Percentiles rank a stretch among this genome's conserved stretches.
These are phyloP conservation scores for Diabrotica undecimpunctata DNA, from an alignment of 1,140 invertebrate species.

Conservation along the genomic window DNA sequence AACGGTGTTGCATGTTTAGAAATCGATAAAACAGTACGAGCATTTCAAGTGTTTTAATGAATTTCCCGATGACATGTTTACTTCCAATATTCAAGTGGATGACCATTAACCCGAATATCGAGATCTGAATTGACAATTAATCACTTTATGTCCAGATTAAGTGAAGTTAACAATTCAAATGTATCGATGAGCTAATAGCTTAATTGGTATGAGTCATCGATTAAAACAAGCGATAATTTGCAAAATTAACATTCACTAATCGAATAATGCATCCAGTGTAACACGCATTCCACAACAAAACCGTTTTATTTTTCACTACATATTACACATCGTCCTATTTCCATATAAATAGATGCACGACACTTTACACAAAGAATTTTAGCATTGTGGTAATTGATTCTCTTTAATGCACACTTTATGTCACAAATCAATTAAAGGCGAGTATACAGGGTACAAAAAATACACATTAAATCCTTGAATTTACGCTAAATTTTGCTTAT, in stretches of 20 bases:
- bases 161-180: slow-evolving; percentile 23
- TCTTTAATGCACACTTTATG: too few species aligned
- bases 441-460: too few species aligned
- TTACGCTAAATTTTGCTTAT: too few species aligned
- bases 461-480: too few species aligned
- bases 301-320: neutral
- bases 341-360: too few species aligned
- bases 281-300: slow-evolving; percentile 14
- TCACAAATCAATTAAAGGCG: too few species aligned
- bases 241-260: slow-evolving; percentile 23
- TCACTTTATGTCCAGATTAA: slow-evolving; percentile 20
- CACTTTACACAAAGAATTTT: too few species aligned
- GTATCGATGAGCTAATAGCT: slow-evolving; percentile 26
- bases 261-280: slow-evolving; percentile 14
- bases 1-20: too few species aligned
- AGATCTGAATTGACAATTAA: slow-evolving; percentile 22
- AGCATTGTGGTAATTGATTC: too few species aligned
- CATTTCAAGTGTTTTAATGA: neutral
- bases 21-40: neutral
- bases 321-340: too few species aligned
- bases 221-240: slow-evolving; percentile 23
- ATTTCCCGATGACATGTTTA: neutral
- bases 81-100: neutral
- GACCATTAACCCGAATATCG: slow-evolving; percentile 21
- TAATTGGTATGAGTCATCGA: slow-evolving; percentile 26